Evolutionary conservation across 2,113 vertebrate genomes (phyloP).

Genomic region (Trematocara marginatum): DNA sequence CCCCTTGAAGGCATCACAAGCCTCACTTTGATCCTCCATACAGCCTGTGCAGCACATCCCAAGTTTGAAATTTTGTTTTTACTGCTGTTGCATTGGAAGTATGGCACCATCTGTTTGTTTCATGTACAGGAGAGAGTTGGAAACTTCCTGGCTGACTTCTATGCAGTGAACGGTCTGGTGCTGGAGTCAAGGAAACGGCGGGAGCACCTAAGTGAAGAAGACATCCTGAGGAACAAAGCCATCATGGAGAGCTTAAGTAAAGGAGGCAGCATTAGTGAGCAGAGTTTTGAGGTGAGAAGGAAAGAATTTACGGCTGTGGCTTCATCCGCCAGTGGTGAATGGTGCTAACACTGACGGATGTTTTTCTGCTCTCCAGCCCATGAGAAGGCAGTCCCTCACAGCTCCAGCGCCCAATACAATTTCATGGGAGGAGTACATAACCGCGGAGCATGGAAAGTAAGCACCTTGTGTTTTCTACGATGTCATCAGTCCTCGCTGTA

Average conservation of each 20-base stretch:
- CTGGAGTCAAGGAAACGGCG: constrained; percentile 94
- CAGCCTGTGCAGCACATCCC: not conserved
- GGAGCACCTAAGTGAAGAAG: constrained; percentile 95
- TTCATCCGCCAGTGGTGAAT: not conserved
- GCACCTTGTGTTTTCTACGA: constrained; percentile 24
- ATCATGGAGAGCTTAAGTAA: constrained; percentile 99
- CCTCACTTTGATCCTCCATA: not conserved
- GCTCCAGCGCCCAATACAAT: constrained; percentile 88
- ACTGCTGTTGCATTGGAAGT: not conserved
- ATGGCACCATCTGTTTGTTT: not conserved
- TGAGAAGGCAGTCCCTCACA: constrained; percentile 84
- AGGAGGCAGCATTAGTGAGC: constrained; percentile 92
- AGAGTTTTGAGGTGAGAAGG: constrained; percentile 87
- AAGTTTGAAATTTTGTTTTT: not conserved
- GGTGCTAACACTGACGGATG: not conserved
- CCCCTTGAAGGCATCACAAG: not conserved
- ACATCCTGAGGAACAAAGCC: constrained; percentile 96
- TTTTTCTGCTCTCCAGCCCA: constrained; percentile 70
- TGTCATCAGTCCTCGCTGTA: not conserved
- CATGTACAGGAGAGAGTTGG: constrained; percentile 86
- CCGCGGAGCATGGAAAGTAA: constrained; percentile 90
- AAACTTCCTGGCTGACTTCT: constrained; percentile 97
- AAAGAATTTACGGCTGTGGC: not conserved
- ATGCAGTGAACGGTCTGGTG: constrained; percentile 91
- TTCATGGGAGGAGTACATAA: constrained; percentile 95